Base-by-base conservation (phyloP, 2,113 vertebrate species). In the Taxidea taxus region DNA sequence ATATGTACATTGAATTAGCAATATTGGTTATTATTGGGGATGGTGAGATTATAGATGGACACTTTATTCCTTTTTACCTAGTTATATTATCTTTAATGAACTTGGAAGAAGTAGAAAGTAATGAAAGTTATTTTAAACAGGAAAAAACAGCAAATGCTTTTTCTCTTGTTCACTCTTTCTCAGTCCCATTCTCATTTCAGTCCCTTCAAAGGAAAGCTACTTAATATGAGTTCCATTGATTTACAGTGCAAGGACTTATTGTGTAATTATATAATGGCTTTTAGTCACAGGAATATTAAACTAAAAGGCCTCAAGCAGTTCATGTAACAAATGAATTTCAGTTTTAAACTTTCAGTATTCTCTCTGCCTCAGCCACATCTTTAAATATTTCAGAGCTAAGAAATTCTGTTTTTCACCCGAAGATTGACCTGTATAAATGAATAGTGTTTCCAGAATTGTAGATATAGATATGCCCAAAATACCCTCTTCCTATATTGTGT, bases 201-300 rank as follows among this genome's bases (percentile, higher is more conserved):
- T 27, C n/a, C 23, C 39, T 91, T 94, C 27, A 51, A 86, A 97
- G 39, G 39, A 92, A 95, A 96, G 9, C 13, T 89, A 58, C 47
- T 90, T 84, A 44, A 81, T 66, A 80, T 77, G 91, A 70, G 8
- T 56, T 51, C 37, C 44, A 49, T 23, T 94, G 77, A 91, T 96
- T 90, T 62, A 90, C 25, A 91, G 49, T 23, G 4, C 25, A 88
- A 87, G 94, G 75, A 60, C 18, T 78, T 77, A 85, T 58, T 96
- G 2, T 29, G 27, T 91, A 96, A 95, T 97, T 94, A 90, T 54
- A 62, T 92, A 94, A 96, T 93, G 77, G 21, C 58, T 95, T 81
- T 87, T 47, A 47, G 34, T 81, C 77, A 95, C 88, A 95, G 49
- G 34, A 75, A 88, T 92, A 93, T 86, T 75, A 72, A 90, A 90